phyloP scores from a whole-genome alignment of 2,888 invertebrate genomes.

The Rotaria sp. region DNA sequence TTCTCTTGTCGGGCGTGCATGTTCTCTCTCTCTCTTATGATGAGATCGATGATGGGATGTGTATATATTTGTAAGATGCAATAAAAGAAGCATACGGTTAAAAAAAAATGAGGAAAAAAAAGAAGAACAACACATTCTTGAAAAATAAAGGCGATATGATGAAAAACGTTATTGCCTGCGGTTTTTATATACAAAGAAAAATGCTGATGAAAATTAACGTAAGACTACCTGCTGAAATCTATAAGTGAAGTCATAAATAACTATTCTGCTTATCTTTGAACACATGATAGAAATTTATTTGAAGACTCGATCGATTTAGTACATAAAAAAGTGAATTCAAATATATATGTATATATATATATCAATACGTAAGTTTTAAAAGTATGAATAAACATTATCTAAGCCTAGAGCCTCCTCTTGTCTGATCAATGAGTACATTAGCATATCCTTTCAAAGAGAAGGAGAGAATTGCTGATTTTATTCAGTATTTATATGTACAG shows the following conservation, averaged over 20 bases:
- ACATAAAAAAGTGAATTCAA: background rate
- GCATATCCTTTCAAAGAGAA: background rate
- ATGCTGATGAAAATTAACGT: background rate
- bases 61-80: conserved; percentile 4
- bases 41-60: conserved; percentile 18
- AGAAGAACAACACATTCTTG: background rate
- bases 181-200: background rate
- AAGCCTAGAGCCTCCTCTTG: background rate
- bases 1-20: background rate
- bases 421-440: conserved; percentile 7
- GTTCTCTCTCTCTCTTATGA: background rate
- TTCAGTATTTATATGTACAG: background rate
- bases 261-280: background rate
- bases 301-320: background rate
- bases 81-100: background rate
- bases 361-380: background rate
- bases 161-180: conserved; percentile 2
- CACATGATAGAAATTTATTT: background rate
- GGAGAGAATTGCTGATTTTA: background rate
- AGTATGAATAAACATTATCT: background rate
- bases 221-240: background rate
- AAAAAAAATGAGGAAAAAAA: background rate
- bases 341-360: background rate
- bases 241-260: background rate
- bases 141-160: background rate